Evolutionary conservation across 23 tunicate genomes (phyloP).

Genomic region (Diplosoma virens): DNA sequence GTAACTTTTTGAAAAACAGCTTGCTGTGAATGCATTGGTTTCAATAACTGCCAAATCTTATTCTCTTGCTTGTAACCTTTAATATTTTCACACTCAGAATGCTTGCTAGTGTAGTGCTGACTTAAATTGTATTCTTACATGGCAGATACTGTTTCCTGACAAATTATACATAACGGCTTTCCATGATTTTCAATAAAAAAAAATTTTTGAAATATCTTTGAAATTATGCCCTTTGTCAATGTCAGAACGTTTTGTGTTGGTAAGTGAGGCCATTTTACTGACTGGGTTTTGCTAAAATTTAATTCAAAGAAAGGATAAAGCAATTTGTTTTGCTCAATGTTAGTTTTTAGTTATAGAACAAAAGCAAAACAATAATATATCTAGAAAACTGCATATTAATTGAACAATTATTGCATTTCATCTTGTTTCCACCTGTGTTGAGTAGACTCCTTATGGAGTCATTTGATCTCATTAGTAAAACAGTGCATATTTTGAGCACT

Average conservation of each 20-base stretch:
- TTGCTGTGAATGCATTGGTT: neutral
- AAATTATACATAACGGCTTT: neutral
- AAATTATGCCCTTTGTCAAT: neutral
- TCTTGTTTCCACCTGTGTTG: neutral
- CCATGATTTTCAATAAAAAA: neutral
- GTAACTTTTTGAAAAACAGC: neutral
- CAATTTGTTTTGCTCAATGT: too few species aligned
- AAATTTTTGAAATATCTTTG: neutral
- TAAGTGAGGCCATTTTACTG: neutral
- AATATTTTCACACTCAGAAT: neutral
- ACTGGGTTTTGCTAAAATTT: neutral
- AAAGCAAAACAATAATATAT: neutral
- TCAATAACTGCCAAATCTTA: neutral
- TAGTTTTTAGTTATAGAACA: neutral
- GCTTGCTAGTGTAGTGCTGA: neutral
- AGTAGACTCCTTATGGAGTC: neutral
- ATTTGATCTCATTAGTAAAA: neutral
- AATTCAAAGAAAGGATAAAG: neutral
- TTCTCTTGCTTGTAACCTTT: neutral
- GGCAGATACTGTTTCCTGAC: neutral
- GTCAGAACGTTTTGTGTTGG: neutral
- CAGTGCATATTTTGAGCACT: neutral
- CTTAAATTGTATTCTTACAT: neutral
- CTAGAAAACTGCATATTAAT: neutral
- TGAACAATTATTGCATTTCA: neutral